phyloP scores from a whole-genome alignment of 2,888 invertebrate species.

The Leptinotarsa rubiginosa region DNA sequence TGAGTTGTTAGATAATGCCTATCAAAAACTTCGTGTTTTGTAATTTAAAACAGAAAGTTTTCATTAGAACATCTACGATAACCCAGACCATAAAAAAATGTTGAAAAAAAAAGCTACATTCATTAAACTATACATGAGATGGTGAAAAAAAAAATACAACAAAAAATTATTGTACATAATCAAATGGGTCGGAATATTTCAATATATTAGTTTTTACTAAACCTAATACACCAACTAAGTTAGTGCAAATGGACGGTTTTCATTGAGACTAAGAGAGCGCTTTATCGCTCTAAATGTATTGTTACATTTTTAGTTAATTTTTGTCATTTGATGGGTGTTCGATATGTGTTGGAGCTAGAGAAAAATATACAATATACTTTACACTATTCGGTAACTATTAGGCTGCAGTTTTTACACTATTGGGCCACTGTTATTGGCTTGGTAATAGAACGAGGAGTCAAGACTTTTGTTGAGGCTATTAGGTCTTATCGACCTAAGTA shows the following conservation, averaged over 20 bases:
- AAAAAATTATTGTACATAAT: constrained; percentile 26
- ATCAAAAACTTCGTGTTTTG: too few species aligned
- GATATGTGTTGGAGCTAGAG: constrained; percentile 19
- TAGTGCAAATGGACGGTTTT: constrained; percentile 62
- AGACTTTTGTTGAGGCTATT: too few species aligned
- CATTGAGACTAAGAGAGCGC: constrained; percentile 59
- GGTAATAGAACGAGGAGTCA: too few species aligned
- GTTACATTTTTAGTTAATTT: constrained; percentile 21
- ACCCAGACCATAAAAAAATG: too few species aligned
- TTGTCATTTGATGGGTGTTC: constrained; percentile 28
- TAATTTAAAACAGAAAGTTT: too few species aligned
- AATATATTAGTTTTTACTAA: constrained; percentile 50
- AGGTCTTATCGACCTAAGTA: too few species aligned
- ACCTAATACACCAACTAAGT: constrained; percentile 57
- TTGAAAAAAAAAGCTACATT: not conserved
- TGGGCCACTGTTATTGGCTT: too few species aligned
- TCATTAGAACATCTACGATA: too few species aligned
- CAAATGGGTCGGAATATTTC: constrained; percentile 29
- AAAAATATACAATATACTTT: constrained; percentile 1
- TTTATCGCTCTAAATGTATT: constrained; percentile 22
- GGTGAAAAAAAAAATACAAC: constrained; percentile 29
- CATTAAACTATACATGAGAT: constrained; percentile 8
- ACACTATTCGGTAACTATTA: too few species aligned
- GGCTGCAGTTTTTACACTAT: too few species aligned
- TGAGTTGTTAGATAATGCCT: too few species aligned